phyloP scores from a whole-genome alignment of 2,888 invertebrate species.

The Iselma pallidipennis region DNA sequence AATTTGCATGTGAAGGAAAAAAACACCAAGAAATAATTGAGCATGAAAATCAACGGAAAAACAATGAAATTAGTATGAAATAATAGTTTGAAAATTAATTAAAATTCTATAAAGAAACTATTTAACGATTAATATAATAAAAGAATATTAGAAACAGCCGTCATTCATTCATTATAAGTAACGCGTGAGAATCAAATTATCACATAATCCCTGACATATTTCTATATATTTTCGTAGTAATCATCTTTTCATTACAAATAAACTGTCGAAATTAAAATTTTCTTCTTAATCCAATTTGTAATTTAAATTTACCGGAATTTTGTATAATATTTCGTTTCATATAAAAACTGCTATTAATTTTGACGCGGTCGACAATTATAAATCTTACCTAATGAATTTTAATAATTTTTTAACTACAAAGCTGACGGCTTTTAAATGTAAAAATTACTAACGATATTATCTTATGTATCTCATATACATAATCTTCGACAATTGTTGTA shows the following conservation, averaged over 20 bases:
- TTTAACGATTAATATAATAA: neutral
- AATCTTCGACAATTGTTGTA: too few species aligned
- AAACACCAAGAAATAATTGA: neutral
- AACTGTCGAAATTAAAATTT: neutral
- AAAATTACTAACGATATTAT: neutral
- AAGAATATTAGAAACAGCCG: neutral
- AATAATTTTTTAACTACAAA: slow-evolving; percentile 4
- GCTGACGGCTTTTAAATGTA: neutral
- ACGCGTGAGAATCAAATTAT: slow-evolving; percentile 21
- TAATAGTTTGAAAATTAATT: neutral
- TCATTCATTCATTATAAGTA: slow-evolving; percentile 6
- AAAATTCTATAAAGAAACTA: neutral
- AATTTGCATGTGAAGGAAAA: too few species aligned
- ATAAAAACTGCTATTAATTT: slow-evolving; percentile 6
- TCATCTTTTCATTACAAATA: slow-evolving; percentile 16
- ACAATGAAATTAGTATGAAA: neutral
- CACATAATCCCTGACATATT: slow-evolving; percentile 13
- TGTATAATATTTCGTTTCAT: neutral
- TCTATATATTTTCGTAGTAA: slow-evolving; percentile 8
- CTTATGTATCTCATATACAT: neutral
- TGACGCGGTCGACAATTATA: slow-evolving; percentile 4
- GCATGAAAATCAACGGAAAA: neutral
- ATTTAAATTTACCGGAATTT: slow-evolving; percentile 14
- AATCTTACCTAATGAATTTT: slow-evolving; percentile 16
- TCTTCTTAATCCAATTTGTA: slow-evolving; percentile 8